phyloP scores from a whole-genome alignment of 2,797 vertebrate species.

The Hoplostethus mediterraneus region DNA sequence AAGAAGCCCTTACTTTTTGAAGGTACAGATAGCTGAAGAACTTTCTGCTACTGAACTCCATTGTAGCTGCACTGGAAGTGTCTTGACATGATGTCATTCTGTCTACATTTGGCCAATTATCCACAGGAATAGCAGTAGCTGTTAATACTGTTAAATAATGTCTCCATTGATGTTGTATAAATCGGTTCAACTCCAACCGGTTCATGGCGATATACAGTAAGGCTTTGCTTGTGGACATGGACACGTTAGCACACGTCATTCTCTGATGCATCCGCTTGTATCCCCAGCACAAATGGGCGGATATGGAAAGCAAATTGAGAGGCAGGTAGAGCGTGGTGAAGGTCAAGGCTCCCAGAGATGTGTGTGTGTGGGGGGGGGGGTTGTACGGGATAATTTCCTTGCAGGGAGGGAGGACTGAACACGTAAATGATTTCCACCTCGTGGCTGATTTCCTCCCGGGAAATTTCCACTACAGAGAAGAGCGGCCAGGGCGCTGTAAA shows the following conservation, averaged over 20 bases:
- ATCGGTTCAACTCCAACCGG: neutral
- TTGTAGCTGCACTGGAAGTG: too few species aligned
- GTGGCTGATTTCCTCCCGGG: constrained; percentile 72
- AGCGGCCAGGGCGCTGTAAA: constrained; percentile 48
- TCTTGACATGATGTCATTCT: too few species aligned
- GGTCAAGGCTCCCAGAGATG: constrained; percentile 51
- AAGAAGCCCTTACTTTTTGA: too few species aligned
- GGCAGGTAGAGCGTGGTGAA: constrained; percentile 64
- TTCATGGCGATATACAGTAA: neutral
- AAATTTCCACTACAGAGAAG: constrained; percentile 64
- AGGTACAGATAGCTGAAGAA: too few species aligned
- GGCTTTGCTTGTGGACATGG: constrained; percentile 9
- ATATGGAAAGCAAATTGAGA: constrained; percentile 49
- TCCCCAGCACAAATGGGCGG: constrained; percentile 42
- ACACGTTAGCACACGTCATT: constrained; percentile 20
- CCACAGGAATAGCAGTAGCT: too few species aligned
- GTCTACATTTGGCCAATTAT: too few species aligned
- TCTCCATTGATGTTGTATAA: neutral
- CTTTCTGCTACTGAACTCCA: too few species aligned
- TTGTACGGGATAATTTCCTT: constrained; percentile 64
- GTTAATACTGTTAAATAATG: neutral
- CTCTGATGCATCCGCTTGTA: constrained; percentile 42
- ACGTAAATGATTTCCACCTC: constrained; percentile 68
- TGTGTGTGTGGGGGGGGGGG: neutral
- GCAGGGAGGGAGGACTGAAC: constrained; percentile 58